phyloP scores from a whole-genome alignment of 2,113 vertebrate species.

The Erpornis zantholeuca region DNA sequence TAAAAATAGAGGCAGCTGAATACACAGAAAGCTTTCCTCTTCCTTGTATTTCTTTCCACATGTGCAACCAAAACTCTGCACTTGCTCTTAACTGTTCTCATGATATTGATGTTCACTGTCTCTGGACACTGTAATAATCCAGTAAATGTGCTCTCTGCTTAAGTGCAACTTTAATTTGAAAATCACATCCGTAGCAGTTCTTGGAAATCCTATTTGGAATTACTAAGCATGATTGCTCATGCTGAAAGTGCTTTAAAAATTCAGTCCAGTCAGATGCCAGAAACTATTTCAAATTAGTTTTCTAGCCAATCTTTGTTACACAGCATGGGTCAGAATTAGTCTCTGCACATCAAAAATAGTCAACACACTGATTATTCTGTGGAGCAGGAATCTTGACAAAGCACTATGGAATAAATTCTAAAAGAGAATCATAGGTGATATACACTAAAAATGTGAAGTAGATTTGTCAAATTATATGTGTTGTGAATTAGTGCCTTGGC shows the following conservation, averaged over 20 bases:
- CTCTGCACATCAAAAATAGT: not conserved
- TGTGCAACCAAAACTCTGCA: not conserved
- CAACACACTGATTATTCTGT: not conserved
- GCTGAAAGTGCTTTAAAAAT: conserved; percentile 17
- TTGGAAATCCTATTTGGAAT: conserved; percentile 25
- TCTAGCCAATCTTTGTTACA: not conserved
- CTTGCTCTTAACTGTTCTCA: not conserved
- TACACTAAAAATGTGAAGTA: not conserved
- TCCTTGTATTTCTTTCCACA: not conserved
- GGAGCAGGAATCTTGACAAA: not conserved
- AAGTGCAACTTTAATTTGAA: conserved; percentile 31
- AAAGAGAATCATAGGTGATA: not conserved
- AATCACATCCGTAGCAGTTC: conserved; percentile 10
- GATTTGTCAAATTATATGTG: not conserved
- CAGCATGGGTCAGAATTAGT: not conserved
- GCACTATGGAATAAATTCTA: not conserved
- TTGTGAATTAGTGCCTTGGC: not conserved
- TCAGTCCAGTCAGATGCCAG: not conserved
- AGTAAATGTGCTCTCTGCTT: not conserved
- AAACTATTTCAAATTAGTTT: not conserved
- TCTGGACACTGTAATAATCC: conserved; percentile 14
- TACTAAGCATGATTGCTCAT: not conserved
- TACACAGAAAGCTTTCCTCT: not conserved
- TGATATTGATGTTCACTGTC: not conserved
- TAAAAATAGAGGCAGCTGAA: not conserved